Base-by-base conservation (phyloP, 2,888 invertebrate genomes). In the Eupithecia subfuscata region DNA sequence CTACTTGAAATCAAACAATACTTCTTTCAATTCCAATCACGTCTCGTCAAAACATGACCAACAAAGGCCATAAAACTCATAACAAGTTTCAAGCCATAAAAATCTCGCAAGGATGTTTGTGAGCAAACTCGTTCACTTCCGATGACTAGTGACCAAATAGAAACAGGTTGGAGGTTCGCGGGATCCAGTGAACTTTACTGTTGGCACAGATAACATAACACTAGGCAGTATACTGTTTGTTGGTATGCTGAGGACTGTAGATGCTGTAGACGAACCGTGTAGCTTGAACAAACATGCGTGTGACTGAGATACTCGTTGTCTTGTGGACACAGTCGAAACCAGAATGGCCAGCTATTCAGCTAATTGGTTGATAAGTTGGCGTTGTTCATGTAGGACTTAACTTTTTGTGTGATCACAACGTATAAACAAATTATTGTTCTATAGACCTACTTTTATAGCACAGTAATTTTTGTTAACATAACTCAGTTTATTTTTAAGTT, bases 281-380 rank as follows among this genome's bases (percentile, higher is more conserved):
- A 80, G 86, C 84, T 80, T 87, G 83, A 88, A 82, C 89, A 93
- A 92, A 93, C 83, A 92, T 77, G 81, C 85, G 87, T 86, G 89
- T 88, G 91, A 90, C 90, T 85, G 90, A 89, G 89, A 90, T 85
- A 86, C 85, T 86, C 86, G 74, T 43, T 56, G 56, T 67, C n/a
- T 65, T 73, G 72, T 75, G 75, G 69, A 75, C 68, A 73, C 64
- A 45, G 65, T 63, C 37, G 56, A 70, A 68, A 67, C 70, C 63
- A 69, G 69, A 70, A 37, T 67, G 37, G 43, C 25, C 65, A 43
- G 43, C 65, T 70, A 64, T 76, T 75, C 37, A 52, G 63, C 43
- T 65, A 43, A 64, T 73, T 63, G 52, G 18, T 71, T 65, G 56
- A 64, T 64, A 11, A 64, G 7, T 64, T 87, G 80, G 52, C 34